phyloP scores from a whole-genome alignment of 2,888 invertebrate genomes.

The Proisotoma minuta region DNA sequence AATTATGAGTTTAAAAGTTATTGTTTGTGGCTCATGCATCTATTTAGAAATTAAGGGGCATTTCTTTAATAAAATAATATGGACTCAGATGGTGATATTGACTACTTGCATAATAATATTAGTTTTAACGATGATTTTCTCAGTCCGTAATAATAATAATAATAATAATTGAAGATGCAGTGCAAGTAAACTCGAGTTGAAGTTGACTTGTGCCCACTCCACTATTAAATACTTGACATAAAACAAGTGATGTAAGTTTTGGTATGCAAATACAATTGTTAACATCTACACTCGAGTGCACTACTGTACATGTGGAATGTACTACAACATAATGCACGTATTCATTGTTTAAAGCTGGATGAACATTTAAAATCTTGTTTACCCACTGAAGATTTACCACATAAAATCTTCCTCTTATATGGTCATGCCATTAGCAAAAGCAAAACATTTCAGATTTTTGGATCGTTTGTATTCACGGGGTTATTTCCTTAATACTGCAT shows the following conservation, averaged over 20 bases:
- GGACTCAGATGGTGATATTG: not conserved
- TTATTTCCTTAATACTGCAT: not conserved
- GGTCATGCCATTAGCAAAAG: not conserved
- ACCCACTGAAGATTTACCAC: too few relatives aligned
- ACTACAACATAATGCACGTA: not conserved
- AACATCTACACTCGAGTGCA: not conserved
- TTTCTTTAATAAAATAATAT: not conserved
- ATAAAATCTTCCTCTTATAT: not conserved
- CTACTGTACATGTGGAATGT: not conserved
- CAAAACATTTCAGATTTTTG: not conserved
- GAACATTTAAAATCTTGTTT: not conserved
- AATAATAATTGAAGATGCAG: not conserved
- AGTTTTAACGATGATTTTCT: not conserved
- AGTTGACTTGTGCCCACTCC: not conserved
- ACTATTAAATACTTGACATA: not conserved
- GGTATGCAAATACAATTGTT: not conserved
- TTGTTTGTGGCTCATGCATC: not conserved
- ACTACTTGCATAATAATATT: too few relatives aligned
- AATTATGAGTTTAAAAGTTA: conserved; percentile 4
- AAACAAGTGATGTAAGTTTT: not conserved
- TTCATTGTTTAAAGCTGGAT: too few relatives aligned
- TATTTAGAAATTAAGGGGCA: not conserved
- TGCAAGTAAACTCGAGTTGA: not conserved
- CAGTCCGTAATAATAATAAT: not conserved
- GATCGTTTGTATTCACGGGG: not conserved